Evolutionary conservation across 2,113 vertebrate genomes (phyloP).

Genomic region (Euleptes europaea): DNA sequence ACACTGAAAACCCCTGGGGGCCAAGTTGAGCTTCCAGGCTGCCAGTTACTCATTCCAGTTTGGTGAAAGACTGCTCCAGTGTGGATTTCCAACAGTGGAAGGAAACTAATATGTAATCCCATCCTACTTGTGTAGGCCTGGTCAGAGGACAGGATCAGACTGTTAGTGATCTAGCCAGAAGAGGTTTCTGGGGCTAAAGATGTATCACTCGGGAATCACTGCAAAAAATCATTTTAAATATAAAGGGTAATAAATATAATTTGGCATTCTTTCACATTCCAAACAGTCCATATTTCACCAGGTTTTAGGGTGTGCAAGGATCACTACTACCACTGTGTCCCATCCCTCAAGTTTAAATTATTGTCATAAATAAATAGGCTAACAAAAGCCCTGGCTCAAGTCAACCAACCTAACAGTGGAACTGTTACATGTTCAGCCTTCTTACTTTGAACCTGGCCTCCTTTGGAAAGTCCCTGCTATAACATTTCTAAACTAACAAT

Average conservation of each 20-base stretch:
- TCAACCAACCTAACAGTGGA: slow-evolving; percentile 37
- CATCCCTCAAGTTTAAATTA: too few relatives aligned
- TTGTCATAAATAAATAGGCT: not conserved
- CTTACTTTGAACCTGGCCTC: slow-evolving; percentile 48
- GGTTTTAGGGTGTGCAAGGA: too few relatives aligned
- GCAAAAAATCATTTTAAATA: not conserved
- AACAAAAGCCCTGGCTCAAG: not conserved
- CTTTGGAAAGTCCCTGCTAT: slow-evolving; percentile 81
- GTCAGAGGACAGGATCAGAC: not conserved
- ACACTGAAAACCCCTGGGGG: not conserved
- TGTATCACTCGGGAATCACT: not conserved
- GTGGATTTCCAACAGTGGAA: not conserved
- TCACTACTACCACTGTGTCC: too few relatives aligned
- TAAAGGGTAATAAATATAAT: not conserved
- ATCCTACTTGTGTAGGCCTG: not conserved
- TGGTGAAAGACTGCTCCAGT: not conserved
- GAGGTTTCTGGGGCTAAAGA: not conserved
- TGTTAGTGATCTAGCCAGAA: not conserved
- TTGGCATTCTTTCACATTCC: not conserved
- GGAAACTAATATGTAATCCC: not conserved
- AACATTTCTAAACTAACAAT: slow-evolving; percentile 78
- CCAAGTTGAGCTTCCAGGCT: not conserved
- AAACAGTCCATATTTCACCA: not conserved
- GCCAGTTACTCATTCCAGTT: not conserved
- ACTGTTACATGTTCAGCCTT: slow-evolving; percentile 60